Conservation (phyloP, 2,888 invertebrate genomes). For the Hirtodrosophila cameraria region DNA sequence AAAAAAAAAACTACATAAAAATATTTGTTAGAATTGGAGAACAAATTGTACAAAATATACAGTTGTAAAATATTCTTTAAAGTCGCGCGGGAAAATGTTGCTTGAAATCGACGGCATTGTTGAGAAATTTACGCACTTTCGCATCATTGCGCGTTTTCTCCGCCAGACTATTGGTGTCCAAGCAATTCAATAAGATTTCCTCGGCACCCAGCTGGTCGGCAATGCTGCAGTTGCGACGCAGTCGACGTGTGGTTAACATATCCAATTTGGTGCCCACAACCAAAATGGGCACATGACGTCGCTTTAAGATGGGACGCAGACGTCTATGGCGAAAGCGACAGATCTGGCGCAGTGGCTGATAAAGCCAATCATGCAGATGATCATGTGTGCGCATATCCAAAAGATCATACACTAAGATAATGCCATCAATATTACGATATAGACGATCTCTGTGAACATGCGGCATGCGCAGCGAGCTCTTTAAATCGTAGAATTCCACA, state of each 20-base stretch:
- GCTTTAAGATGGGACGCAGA: constrained; percentile 33
- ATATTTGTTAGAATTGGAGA: too few relatives aligned
- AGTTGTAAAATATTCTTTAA: constrained; percentile 4
- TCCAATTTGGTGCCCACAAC: constrained; percentile 66
- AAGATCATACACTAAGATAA: constrained; percentile 59
- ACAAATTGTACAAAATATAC: constrained; percentile 33
- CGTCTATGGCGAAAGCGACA: constrained; percentile 48
- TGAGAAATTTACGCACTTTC: constrained; percentile 53
- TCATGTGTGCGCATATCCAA: constrained; percentile 52
- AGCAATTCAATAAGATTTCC: constrained; percentile 53
- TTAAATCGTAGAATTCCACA: constrained; percentile 63
- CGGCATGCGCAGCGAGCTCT: constrained; percentile 23
- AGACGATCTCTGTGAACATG: constrained; percentile 38
- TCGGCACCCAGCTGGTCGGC: constrained; percentile 59
- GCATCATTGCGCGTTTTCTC: constrained; percentile 42
- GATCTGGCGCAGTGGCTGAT: constrained; percentile 49
- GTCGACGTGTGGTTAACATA: constrained; percentile 24
- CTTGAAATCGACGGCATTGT: constrained; percentile 60
- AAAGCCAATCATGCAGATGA: constrained; percentile 58
- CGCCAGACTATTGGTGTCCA: constrained; percentile 33
- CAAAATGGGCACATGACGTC: constrained; percentile 55
- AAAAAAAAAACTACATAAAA: background rate
- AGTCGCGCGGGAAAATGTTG: constrained; percentile 37
- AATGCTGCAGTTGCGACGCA: constrained; percentile 34
- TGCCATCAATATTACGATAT: constrained; percentile 53